phyloP scores from a whole-genome alignment of 2,113 vertebrate species.

The Nothobranchius furzeri region DNA sequence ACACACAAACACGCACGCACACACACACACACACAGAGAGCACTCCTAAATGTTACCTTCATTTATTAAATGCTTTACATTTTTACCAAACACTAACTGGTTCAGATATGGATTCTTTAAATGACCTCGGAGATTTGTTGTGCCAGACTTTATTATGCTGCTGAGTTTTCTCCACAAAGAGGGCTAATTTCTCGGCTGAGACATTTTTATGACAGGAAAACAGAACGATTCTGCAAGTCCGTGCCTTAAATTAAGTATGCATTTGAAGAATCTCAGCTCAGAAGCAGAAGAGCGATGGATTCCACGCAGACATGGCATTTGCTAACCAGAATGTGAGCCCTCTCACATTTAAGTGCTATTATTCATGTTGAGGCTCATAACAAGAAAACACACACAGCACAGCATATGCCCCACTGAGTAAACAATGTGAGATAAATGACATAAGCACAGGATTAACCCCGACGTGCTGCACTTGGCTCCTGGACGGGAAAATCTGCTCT shows the following conservation, averaged over 20 bases:
- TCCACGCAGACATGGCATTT: background rate
- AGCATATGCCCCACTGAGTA: slow-evolving; percentile 41
- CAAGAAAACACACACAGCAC: slow-evolving; percentile 7
- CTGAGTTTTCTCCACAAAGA: background rate
- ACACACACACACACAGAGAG: too few species aligned
- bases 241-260: background rate
- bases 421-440: slow-evolving; percentile 37
- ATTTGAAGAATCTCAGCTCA: background rate
- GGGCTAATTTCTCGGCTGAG: background rate
- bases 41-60: too few species aligned
- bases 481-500: slow-evolving; percentile 13
- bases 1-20: too few species aligned
- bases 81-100: too few species aligned
- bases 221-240: too few species aligned
- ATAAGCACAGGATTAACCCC: slow-evolving; percentile 49
- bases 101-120: background rate
- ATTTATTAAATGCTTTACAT: too few species aligned
- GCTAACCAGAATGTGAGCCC: background rate
- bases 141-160: background rate
- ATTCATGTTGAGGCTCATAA: background rate
- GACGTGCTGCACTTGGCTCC: slow-evolving; percentile 36
- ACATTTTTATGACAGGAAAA: background rate
- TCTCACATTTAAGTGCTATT: background rate
- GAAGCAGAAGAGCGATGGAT: background rate
- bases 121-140: background rate